Evolutionary conservation across 1,140 invertebrate species (phyloP).

Genomic region (Dufourea novaeangliae): DNA sequence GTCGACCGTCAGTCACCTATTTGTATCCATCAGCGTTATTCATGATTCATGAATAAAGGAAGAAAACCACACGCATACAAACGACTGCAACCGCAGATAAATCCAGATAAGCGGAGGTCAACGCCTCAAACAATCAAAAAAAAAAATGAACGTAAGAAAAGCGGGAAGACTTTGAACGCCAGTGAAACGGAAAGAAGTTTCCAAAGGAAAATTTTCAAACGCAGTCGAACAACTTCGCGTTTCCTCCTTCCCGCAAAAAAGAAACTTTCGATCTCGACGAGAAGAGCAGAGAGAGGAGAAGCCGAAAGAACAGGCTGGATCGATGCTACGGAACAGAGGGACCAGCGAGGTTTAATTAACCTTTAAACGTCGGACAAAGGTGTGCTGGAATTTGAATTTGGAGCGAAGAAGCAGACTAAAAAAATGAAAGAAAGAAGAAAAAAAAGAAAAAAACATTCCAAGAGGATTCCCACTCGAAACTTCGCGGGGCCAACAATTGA

Average conservation of each 20-base stretch:
- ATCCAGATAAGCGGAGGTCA: neutral
- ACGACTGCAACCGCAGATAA: neutral
- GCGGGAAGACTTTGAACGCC: neutral
- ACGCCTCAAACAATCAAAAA: neutral
- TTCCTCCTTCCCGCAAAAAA: neutral
- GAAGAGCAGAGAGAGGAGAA: neutral
- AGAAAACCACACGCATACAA: too few relatives aligned
- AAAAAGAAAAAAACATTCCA: too few relatives aligned
- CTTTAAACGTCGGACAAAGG: conserved; percentile 31
- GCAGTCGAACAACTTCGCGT: too few relatives aligned
- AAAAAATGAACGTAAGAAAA: neutral
- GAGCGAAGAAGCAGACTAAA: neutral
- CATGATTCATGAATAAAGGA: too few relatives aligned
- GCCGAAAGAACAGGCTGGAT: conserved; percentile 9
- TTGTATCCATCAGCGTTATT: too few relatives aligned
- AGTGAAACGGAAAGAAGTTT: neutral
- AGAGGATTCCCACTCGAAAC: conserved; percentile 3
- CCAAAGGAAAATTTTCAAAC: neutral
- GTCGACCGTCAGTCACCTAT: too few relatives aligned
- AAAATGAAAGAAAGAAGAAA: neutral
- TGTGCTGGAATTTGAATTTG: conserved; percentile 22
- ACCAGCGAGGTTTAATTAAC: conserved; percentile 34
- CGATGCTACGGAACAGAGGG: neutral
- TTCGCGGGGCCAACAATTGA: conserved; percentile 46
- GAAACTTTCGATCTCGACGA: neutral